Evolutionary conservation across 2,113 vertebrate genomes (phyloP).

Genomic region (Theristicus caerulescens): DNA sequence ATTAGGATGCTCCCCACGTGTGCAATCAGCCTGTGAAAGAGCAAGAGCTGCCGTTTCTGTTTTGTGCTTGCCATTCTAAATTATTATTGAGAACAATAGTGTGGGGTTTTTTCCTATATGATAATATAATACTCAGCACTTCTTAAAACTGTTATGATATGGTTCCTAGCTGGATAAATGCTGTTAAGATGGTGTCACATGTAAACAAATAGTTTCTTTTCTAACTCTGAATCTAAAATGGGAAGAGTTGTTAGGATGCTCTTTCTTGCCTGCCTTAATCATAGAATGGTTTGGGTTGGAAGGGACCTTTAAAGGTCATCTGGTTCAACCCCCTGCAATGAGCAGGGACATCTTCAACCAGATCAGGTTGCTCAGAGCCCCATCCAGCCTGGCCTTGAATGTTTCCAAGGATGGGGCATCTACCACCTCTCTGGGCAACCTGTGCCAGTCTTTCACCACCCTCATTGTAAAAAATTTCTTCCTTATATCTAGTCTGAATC

Average conservation of each 20-base stretch:
- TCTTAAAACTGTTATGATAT: background rate
- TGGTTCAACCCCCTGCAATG: too few species aligned
- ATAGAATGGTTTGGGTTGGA: too few species aligned
- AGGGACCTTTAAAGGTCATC: too few species aligned
- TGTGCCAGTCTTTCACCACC: too few species aligned
- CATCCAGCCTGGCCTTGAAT: too few species aligned
- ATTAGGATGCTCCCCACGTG: background rate
- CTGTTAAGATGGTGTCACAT: background rate
- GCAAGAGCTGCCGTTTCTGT: background rate
- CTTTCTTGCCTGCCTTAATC: background rate
- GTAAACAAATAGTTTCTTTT: background rate
- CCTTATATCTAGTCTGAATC: too few species aligned
- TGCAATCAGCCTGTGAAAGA: background rate
- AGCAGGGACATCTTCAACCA: too few species aligned
- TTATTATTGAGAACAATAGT: background rate
- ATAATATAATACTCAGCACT: background rate
- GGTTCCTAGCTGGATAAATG: background rate
- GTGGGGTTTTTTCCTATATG: background rate
- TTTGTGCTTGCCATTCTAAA: background rate
- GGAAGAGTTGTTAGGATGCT: background rate
- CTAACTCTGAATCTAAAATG: background rate
- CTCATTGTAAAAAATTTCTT: too few species aligned
- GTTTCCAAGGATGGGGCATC: too few species aligned
- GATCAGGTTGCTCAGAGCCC: too few species aligned
- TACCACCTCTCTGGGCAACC: too few species aligned